Percentiles rank a stretch among this genome's conserved stretches.
Evolutionary conservation across 1,140 invertebrate species (phyloP).

Genomic region (Anastrepha obliqua): DNA sequence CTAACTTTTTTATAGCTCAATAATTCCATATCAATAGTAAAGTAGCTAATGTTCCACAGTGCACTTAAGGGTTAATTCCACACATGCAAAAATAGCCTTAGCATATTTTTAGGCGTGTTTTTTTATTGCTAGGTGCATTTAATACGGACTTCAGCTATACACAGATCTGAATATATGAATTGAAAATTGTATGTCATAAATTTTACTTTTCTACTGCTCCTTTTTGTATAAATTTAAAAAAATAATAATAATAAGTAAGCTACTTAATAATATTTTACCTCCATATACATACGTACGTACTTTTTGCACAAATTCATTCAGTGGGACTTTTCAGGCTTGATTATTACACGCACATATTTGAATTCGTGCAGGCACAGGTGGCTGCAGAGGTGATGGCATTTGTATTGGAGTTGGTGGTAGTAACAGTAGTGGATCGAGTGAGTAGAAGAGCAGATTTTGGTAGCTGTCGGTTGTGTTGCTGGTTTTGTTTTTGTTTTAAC

Average conservation of each 20-base stretch:
- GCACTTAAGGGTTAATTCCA: no score
- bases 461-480: constrained; percentile 44
- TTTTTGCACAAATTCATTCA: constrained; percentile 41
- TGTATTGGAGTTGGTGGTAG: constrained; percentile 4
- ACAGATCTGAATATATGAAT: no score
- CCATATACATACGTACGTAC: background rate
- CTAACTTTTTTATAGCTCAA: no score
- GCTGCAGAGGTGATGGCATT: background rate
- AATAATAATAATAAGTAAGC: no score
- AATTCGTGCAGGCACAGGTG: background rate
- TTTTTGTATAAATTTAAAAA: no score
- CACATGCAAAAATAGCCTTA: no score
- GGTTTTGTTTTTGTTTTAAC: constrained; percentile 22
- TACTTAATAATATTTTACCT: background rate
- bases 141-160: no score
- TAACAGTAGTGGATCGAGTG: background rate
- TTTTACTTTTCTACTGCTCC: no score
- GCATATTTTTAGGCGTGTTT: no score
- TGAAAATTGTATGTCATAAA: no score
- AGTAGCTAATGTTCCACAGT: no score
- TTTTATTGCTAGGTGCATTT: background rate
- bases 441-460: constrained; percentile 43
- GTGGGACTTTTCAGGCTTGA: constrained; percentile 58
- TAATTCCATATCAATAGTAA: no score
- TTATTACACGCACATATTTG: background rate